Base-by-base conservation (phyloP, 2,113 vertebrate genomes). In the Hypanus sabinus region DNA sequence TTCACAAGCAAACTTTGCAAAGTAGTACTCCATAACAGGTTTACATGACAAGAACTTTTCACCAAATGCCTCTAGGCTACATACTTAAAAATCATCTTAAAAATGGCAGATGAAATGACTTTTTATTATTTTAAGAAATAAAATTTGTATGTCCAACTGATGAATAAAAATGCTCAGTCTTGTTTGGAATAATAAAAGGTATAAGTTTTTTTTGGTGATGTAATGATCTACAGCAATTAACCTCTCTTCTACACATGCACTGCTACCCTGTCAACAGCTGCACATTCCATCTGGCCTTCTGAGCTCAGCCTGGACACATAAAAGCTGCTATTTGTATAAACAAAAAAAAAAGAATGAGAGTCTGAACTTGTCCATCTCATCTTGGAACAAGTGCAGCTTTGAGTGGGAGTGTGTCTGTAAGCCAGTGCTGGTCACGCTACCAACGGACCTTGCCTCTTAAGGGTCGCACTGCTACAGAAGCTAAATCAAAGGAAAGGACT, bases 341-440 rank as follows among this genome's bases (percentile, higher is more conserved):
- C 94, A 94, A 94, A 94, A 95, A 93, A n/a, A 96, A 73, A 73
- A 73, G 71, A 96, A 95, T 95, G 95, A 95, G 96, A 96, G 96
- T 96, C 94, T 68, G 95, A 95, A 96, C 95, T 71, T 9, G 95
- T 96, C 95, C 96, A 94, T 95, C 80, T 95, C 20, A 0, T 94
- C 95, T 95, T 95, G 0, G 33, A 97, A 97, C 97, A 97, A 98
- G 96, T 96, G 96, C 95, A 95, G 95, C 96, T 96, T 96, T 97
- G 95, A 96, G 95, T 94, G 57, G 91, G 94, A 95, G 95, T 2
- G 94, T 95, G 95, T 95, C 94, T 95, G 60, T 33, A 65, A 94
- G 76, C n/a, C 0, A 0, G 94, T 36, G 16, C 65, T 0, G 8
- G 95, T 97, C 96, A 96, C 60, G 83, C 96, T 95, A 96, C 95